Conservation (phyloP, 2,888 invertebrate genomes). For the Dicyrtomina minuta region DNA sequence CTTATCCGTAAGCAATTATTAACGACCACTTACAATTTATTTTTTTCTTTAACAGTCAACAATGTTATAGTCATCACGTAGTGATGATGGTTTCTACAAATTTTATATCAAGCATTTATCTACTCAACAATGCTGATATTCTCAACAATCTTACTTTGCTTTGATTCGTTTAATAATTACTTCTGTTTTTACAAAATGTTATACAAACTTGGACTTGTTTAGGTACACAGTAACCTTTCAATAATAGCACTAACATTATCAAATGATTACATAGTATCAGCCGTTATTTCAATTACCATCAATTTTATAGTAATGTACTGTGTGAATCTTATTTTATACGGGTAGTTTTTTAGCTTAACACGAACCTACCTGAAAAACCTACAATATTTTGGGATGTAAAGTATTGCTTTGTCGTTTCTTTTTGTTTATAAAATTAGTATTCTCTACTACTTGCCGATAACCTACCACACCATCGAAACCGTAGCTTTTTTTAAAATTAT, state of each 20-base stretch:
- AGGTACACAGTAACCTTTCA: constrained; percentile 5
- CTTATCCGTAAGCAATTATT: too few species aligned
- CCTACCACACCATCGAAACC: too few species aligned
- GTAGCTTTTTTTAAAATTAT: not conserved
- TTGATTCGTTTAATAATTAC: not conserved
- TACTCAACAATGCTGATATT: too few species aligned
- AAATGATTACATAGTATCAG: not conserved
- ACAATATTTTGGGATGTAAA: constrained; percentile 12
- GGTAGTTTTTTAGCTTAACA: not conserved
- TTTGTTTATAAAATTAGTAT: constrained; percentile 10
- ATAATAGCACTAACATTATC: constrained; percentile 11
- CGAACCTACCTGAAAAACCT: too few species aligned
- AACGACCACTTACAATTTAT: too few species aligned
- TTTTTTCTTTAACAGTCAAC: too few species aligned
- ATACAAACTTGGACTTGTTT: constrained; percentile 1
- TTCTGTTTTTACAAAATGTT: not conserved
- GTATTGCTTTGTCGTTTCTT: constrained; percentile 27
- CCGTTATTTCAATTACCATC: too few species aligned
- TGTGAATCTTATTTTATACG: not conserved
- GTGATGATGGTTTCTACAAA: too few species aligned
- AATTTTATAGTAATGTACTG: not conserved
- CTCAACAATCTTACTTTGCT: not conserved
- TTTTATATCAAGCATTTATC: too few species aligned
- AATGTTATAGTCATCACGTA: too few species aligned
- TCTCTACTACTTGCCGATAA: not conserved